Base-by-base conservation (phyloP, 2,113 vertebrate genomes). In the Gymnogyps californianus region DNA sequence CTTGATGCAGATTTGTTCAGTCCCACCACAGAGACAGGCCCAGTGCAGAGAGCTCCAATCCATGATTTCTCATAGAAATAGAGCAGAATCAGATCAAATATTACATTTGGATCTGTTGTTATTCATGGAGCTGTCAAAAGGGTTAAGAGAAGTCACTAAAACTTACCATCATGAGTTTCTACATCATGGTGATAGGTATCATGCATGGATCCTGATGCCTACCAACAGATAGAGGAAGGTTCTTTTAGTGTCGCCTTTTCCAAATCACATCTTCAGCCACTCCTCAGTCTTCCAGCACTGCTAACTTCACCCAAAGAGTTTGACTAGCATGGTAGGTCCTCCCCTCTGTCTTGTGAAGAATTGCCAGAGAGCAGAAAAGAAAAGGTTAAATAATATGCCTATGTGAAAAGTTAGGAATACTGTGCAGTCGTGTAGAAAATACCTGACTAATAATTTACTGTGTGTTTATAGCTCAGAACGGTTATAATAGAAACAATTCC, bases 381-480 rank as follows among this genome's bases (percentile, higher is more conserved):
- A 95, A 75, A 10, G 13, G 81, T 96, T 97, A 95, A 94, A 62
- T 38, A 72, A 76, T 32, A 77, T 38, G 12, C 17, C 42, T n/a
- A 4, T n/a, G 49, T 54, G 44, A 21, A 82, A 82, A 93, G 57
- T 71, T 78, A 69, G 51, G 31, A 75, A 87, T 89, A 84, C 19
- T 52, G 61, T 78, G 83, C 77, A 91, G n/a, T 38, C 77, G 58
- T 16, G 44, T 36, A 91, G 77, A 93, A 90, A 95, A 96, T 70
- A 89, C 77, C 87, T 87, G 83, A 84, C 77, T 95, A 91, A 95
- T 92, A 89, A 91, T 95, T 91, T 71, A 69, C 61, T 42, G 25
- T 77, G 54, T 82, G 91, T 94, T 89, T 96, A 87, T 85, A 96
- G 65, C 61, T 96, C 69, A 55, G 62, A 92, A 79, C 28, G 72